Conservation (phyloP, 2,888 invertebrate species). For the Lepidochrysops patricia region DNA sequence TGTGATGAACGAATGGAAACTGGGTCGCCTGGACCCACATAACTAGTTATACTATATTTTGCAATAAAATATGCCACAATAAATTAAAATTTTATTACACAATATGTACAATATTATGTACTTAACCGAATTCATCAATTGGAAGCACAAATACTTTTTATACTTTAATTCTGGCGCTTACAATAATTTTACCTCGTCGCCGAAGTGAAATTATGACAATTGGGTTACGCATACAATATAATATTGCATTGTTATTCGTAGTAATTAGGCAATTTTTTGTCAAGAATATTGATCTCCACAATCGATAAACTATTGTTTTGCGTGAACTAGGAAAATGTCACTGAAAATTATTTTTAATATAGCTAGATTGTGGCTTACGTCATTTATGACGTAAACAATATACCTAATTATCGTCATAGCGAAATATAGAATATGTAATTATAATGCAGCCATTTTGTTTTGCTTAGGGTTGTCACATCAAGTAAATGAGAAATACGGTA, state of each 20-base stretch:
- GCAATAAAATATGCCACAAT: neutral
- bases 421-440: neutral
- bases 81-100: too few relatives aligned
- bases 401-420: neutral
- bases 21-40: constrained; percentile 3
- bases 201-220: too few relatives aligned
- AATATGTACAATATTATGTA: too few relatives aligned
- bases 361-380: neutral
- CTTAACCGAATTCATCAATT: too few relatives aligned
- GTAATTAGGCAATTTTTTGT: neutral
- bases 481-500: too few relatives aligned
- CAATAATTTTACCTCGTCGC: too few relatives aligned
- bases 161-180: too few relatives aligned
- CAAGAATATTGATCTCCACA: neutral
- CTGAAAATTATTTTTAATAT: neutral
- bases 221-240: too few relatives aligned
- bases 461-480: neutral
- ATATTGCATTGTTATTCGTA: too few relatives aligned
- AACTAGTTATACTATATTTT: neutral
- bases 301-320: neutral
- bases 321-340: neutral
- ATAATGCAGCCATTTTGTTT: neutral
- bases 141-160: too few relatives aligned
- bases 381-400: constrained; percentile 5
- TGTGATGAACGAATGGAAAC: constrained; percentile 2